Percentiles rank a stretch among this genome's conserved stretches.
Evolutionary conservation across 2,888 invertebrate genomes (phyloP).

Genomic region (Ormia ochracea): DNA sequence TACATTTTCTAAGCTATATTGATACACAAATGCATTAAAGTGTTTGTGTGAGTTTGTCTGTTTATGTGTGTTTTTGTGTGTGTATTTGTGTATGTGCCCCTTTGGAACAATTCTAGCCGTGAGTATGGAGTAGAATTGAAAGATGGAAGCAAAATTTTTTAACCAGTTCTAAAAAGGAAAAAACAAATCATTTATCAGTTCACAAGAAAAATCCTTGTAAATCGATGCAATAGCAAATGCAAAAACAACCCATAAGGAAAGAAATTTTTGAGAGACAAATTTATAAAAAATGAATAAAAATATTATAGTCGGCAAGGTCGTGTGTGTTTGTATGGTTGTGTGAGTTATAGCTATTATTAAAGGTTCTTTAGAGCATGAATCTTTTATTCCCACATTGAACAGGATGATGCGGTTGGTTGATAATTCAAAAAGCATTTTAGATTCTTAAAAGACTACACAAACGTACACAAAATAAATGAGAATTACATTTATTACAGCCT

Average conservation of each 20-base stretch:
- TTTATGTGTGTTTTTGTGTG: neutral
- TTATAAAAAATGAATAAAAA: conserved; percentile 49
- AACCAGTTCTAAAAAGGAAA: conserved; percentile 60
- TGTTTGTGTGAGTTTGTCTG: too few species aligned
- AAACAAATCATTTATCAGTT: conserved; percentile 66
- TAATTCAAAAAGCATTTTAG: conserved; percentile 3
- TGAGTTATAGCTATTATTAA: conserved; percentile 20
- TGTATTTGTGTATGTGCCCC: neutral
- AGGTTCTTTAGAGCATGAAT: conserved; percentile 38
- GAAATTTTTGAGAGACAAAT: conserved; percentile 30
- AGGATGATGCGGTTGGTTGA: conserved; percentile 7
- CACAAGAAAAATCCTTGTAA: conserved; percentile 59
- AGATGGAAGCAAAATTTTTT: conserved; percentile 43
- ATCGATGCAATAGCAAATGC: conserved; percentile 57
- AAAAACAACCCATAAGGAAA: conserved; percentile 20
- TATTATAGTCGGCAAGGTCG: conserved; percentile 49
- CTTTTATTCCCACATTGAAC: neutral
- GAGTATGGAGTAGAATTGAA: conserved; percentile 28
- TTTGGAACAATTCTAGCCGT: neutral
- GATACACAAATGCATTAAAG: too few species aligned
- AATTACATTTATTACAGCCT: too few species aligned
- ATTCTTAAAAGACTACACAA: conserved; percentile 7
- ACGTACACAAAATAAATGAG: too few species aligned
- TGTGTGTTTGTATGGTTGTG: neutral
- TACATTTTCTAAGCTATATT: neutral